Evolutionary conservation across 1,140 invertebrate species (phyloP).

Genomic region (Zaprionus lachaisei): DNA sequence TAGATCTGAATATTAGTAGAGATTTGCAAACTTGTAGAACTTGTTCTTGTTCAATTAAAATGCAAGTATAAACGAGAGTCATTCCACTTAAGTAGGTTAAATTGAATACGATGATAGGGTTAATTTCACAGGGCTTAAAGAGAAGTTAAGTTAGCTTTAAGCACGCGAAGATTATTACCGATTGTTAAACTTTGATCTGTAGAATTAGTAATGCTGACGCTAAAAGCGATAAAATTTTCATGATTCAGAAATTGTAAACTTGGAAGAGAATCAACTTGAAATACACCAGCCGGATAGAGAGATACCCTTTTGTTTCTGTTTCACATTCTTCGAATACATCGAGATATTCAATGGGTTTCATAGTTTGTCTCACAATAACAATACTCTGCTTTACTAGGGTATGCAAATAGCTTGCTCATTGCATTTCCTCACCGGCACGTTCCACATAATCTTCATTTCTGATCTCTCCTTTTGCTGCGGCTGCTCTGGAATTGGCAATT

Average conservation of each 20-base stretch:
- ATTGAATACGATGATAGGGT: background rate
- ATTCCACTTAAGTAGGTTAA: background rate
- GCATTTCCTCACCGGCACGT: constrained; percentile 8
- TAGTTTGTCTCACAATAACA: background rate
- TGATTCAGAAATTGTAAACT: background rate
- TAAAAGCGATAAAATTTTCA: background rate
- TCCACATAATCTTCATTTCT: constrained; percentile 7
- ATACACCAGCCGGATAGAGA: background rate
- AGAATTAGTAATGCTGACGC: background rate
- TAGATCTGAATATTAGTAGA: background rate
- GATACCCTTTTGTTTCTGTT: background rate
- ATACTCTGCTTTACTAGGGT: background rate
- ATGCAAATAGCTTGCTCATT: background rate
- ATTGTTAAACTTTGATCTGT: constrained; percentile 8
- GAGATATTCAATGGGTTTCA: background rate
- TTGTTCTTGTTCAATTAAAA: background rate
- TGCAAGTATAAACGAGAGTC: background rate
- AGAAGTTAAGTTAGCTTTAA: background rate
- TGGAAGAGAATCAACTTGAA: background rate
- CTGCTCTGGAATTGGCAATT: constrained; percentile 59
- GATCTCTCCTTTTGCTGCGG: constrained; percentile 51
- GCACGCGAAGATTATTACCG: background rate
- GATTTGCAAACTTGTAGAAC: background rate
- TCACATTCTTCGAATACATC: background rate
- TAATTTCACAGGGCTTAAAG: background rate